A percentile compares a stretch with the other conserved stretches of the same genome.
Evolutionary conservation across 2,888 invertebrate species (phyloP).

Genomic region (Lypha dubia): DNA sequence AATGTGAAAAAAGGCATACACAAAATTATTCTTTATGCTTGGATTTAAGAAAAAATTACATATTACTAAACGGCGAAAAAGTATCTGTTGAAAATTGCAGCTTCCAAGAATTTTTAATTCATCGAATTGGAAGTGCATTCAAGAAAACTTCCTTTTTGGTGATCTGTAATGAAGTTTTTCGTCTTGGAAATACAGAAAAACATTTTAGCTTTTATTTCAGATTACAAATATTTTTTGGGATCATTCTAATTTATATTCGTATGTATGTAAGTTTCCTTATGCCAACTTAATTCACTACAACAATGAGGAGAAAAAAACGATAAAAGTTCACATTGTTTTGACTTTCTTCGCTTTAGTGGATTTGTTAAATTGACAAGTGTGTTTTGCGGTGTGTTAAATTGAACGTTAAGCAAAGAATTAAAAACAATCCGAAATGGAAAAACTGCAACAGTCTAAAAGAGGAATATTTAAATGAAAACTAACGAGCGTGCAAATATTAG

Average conservation of each 20-base stretch:
- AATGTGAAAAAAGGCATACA: too few species aligned
- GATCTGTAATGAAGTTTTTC: too few species aligned
- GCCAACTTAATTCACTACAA: conserved; percentile 34
- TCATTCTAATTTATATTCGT: not conserved
- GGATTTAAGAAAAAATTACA: too few species aligned
- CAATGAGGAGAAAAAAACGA: not conserved
- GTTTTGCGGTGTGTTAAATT: conserved; percentile 64
- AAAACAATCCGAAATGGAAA: conserved; percentile 20
- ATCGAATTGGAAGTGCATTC: too few species aligned
- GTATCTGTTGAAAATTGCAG: too few species aligned
- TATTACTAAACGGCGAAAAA: too few species aligned
- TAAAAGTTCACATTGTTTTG: conserved; percentile 45
- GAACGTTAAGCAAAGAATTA: conserved; percentile 43
- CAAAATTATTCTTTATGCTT: too few species aligned
- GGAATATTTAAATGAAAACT: not conserved
- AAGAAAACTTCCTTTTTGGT: too few species aligned
- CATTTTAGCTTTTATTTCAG: too few species aligned
- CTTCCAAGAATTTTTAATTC: too few species aligned
- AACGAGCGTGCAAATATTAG: not conserved
- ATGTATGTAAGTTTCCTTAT: conserved; percentile 1
- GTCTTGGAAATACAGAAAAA: too few species aligned
- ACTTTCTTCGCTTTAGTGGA: conserved; percentile 41
- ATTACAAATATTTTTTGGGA: not conserved
- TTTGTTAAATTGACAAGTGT: conserved; percentile 55
- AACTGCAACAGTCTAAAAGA: not conserved